These are phyloP conservation scores for Scaptomyza caliginosa DNA, from an alignment of 2,888 invertebrate genomes.

Conservation along the genomic window DNA sequence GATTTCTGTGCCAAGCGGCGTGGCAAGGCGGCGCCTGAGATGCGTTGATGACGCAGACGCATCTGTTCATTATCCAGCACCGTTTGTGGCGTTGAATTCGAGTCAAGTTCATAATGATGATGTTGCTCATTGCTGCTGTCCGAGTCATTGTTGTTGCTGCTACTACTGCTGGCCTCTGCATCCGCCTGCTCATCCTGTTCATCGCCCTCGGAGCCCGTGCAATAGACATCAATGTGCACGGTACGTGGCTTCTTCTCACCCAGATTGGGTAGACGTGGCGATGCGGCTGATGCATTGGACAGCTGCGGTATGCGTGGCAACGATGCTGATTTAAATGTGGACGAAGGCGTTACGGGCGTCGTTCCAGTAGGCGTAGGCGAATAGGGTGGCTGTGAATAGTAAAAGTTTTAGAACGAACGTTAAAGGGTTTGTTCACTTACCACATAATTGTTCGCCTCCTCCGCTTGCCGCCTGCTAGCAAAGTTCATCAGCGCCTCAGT, in stretches of 20 bases:
- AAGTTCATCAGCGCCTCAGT: conserved; percentile 72
- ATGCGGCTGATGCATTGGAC: conserved; percentile 31
- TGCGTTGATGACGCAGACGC: conserved; percentile 86
- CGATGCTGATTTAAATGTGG: conserved; percentile 81
- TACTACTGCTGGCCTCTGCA: conserved; percentile 70
- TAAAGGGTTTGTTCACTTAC: conserved; percentile 52
- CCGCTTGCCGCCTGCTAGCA: conserved; percentile 65
- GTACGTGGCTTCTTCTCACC: conserved; percentile 86
- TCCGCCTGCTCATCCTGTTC: conserved; percentile 83
- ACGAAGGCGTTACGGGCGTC: conserved; percentile 64
- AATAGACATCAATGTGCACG: conserved; percentile 90
- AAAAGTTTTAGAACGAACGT: not conserved
- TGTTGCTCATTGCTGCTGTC: conserved; percentile 46
- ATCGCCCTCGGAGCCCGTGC: conserved; percentile 87
- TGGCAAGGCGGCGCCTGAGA: conserved; percentile 84
- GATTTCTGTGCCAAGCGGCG: conserved; percentile 69
- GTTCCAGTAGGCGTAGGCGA: conserved; percentile 47
- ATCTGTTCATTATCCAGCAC: conserved; percentile 88
- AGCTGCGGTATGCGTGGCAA: conserved; percentile 78
- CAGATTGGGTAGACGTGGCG: conserved; percentile 37
- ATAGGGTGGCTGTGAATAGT: conserved; percentile 62
- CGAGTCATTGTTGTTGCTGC: conserved; percentile 64
- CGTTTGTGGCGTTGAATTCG: conserved; percentile 87
- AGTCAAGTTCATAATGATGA: conserved; percentile 80
- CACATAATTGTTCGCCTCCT: conserved; percentile 83